Base-by-base conservation (phyloP, 2,797 vertebrate genomes). In the Xenopus petersii region DNA sequence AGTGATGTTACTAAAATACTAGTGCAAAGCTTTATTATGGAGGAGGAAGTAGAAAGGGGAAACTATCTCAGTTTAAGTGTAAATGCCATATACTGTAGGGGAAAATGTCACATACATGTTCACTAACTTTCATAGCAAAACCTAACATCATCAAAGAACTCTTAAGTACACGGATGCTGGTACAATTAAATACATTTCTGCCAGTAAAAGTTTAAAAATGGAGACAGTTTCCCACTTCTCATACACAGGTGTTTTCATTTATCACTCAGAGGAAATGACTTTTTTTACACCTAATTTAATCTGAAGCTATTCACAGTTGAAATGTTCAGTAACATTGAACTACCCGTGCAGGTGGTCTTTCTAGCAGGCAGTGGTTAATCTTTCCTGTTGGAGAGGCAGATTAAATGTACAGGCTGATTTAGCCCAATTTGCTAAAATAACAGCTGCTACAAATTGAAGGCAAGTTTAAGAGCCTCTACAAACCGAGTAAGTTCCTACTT, bases 241-340 rank as follows among this genome's bases (percentile, higher is more conserved):
- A 81, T 74, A 84, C 91, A 93, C 96, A 98, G 95, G 95, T 98
- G 97, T 95, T 94, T 93, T 90, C 94, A 93, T 96, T 97, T 96
- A 95, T 93, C 91, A 89, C 91, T 87, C 86, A 90, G 91, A 97
- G 96, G 96, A 99, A 98, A 99, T 99, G 94, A 95, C 94, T 98
- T 96, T 92, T 95, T 98, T 97, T 96, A 98, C 97, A 98, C 97
- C 94, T 96, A 98, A 98, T 98, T 99, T 96, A 95, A 98, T 93
- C 93, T 92, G 93, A 95, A 96, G 94, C 94, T 94, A 96, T 95
- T 98, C 94, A 90, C 92, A 93, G 92, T 96, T 94, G 95, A 95
- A 90, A 94, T 92, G 92, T 92, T 93, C 90, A 81, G 93, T 93
- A 94, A 94, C 90, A 88, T 88, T 97, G 95, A 97, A 95, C 95